These are phyloP conservation scores for Formica aserva DNA, from an alignment of 2,888 invertebrate genomes.

Conservation along the genomic window DNA sequence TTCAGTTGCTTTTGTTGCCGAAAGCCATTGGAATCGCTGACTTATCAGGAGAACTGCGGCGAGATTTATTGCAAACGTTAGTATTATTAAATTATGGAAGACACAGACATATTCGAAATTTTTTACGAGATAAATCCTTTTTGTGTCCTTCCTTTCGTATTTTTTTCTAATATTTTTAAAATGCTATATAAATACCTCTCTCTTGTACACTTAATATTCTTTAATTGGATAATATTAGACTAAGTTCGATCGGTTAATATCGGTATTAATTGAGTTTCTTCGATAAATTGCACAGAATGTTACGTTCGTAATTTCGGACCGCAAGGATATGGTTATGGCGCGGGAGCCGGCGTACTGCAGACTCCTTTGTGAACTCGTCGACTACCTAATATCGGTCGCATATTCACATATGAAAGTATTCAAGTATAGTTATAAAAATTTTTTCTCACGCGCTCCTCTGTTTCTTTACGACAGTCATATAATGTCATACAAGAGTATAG, in stretches of 20 bases:
- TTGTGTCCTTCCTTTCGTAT: neutral
- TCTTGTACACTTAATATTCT: neutral
- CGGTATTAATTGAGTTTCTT: constrained; percentile 27
- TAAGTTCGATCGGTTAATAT: constrained; percentile 14
- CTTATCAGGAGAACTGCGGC: constrained; percentile 86
- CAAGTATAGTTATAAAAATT: constrained; percentile 36
- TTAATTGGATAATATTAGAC: neutral
- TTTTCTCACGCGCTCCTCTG: neutral
- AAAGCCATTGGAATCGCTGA: constrained; percentile 86
- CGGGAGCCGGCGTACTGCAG: constrained; percentile 81
- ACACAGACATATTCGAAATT: neutral
- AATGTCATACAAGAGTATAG: neutral
- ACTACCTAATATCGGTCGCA: constrained; percentile 21
- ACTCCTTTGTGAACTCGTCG: constrained; percentile 77
- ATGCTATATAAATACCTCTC: neutral
- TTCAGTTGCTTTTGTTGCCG: constrained; percentile 87
- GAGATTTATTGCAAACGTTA: constrained; percentile 87
- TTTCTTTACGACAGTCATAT: constrained; percentile 27
- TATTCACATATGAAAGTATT: constrained; percentile 9
- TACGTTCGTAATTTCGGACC: constrained; percentile 86
- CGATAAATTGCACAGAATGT: constrained; percentile 83
- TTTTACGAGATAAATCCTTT: neutral
- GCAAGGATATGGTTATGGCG: constrained; percentile 86
- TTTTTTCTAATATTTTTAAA: neutral
- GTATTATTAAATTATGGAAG: constrained; percentile 66